A percentile compares a stretch with the other conserved stretches of the same genome.
phyloP scores from a whole-genome alignment of 64 coral and sea anemone genomes.

The Actinia equina region DNA sequence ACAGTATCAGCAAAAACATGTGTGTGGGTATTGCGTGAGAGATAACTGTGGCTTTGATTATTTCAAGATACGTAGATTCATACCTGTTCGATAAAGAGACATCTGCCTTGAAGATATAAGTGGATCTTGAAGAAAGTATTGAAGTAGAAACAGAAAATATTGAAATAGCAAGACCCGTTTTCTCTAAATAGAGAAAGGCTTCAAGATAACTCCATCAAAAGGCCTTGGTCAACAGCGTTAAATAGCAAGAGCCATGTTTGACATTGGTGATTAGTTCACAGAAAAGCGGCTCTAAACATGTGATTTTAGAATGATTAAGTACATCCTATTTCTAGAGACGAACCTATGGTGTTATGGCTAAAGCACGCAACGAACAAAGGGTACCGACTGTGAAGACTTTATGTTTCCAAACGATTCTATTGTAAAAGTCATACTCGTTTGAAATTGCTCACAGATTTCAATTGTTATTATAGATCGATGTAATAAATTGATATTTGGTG shows the following conservation, averaged over 20 bases:
- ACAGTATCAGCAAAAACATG: background rate
- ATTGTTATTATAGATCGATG: too few species aligned
- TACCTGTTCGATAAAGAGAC: background rate
- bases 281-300: background rate
- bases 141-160: background rate
- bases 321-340: background rate
- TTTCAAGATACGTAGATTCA: background rate
- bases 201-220: too few species aligned
- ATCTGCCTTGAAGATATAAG: background rate
- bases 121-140: background rate
- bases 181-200: too few species aligned
- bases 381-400: background rate
- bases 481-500: too few species aligned
- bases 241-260: background rate
- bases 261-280: background rate
- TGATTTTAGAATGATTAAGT: background rate
- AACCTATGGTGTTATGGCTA: background rate
- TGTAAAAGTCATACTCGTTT: background rate
- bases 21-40: background rate
- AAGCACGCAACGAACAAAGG: background rate
- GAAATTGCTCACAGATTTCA: background rate
- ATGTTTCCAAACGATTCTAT: background rate
- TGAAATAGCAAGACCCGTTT: too few species aligned
- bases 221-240: background rate
- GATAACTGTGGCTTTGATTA: constrained; percentile 1